Evolutionary conservation across 2,888 invertebrate species (phyloP).

Genomic region (Entomobrya multifasciata): DNA sequence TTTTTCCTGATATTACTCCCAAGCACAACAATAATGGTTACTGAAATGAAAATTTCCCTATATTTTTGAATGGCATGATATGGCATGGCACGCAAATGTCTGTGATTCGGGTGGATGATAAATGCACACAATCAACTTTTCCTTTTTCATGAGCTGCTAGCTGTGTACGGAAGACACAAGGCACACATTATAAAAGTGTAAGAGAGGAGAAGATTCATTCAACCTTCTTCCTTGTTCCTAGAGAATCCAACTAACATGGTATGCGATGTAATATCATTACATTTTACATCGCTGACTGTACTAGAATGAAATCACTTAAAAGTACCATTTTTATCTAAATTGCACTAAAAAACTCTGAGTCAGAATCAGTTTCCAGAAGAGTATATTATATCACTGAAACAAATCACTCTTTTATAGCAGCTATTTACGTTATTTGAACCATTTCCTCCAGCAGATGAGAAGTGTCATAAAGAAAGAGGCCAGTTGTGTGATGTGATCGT

Average conservation of each 20-base stretch:
- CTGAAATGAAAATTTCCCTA: background rate
- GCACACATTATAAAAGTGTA: background rate
- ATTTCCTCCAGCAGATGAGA: conserved; percentile 29
- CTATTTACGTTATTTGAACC: background rate
- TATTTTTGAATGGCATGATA: conserved; percentile 18
- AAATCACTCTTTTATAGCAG: background rate
- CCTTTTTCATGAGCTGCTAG: background rate
- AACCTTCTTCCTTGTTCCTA: background rate
- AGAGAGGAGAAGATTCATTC: conserved; percentile 7
- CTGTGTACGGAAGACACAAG: background rate
- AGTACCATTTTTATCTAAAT: conserved; percentile 17
- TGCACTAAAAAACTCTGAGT: background rate
- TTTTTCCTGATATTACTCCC: background rate
- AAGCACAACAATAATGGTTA: no score
- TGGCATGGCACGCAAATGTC: no score
- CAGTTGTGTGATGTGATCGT: background rate
- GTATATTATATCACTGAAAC: background rate
- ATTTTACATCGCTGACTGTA: background rate
- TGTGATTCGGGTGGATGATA: conserved; percentile 14
- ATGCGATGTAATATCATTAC: no score
- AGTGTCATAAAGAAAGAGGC: background rate
- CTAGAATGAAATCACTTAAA: background rate
- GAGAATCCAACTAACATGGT: conserved; percentile 27
- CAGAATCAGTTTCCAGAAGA: no score
- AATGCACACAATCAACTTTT: conserved; percentile 35